These are phyloP conservation scores for Elanus axillaris DNA, from an alignment of 2,113 vertebrate genomes.

Conservation along the genomic window DNA sequence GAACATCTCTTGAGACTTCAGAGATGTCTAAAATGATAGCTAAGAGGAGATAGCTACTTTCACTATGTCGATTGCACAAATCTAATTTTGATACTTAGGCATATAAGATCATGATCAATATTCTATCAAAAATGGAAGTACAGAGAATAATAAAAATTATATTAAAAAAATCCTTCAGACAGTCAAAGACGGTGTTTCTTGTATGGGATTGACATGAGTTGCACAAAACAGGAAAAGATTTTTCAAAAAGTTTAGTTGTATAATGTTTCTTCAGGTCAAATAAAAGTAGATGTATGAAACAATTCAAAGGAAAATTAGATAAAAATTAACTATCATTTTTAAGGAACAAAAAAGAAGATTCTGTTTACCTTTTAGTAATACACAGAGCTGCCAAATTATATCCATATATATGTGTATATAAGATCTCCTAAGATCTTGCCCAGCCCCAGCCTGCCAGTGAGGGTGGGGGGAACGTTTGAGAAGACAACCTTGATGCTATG, in stretches of 20 bases:
- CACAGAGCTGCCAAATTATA: neutral
- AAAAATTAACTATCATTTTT: neutral
- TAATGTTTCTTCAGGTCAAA: neutral
- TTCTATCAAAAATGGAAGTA: neutral
- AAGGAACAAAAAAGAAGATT: neutral
- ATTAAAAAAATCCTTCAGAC: neutral
- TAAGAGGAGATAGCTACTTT: neutral
- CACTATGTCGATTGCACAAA: neutral
- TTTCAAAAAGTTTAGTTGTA: neutral
- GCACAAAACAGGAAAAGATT: neutral
- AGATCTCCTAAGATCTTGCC: no score
- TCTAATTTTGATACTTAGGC: neutral
- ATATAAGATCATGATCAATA: neutral
- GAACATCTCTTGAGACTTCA: neutral
- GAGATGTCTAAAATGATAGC: neutral
- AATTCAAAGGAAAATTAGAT: neutral
- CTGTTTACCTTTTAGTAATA: neutral
- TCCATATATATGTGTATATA: neutral
- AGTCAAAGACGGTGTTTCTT: neutral
- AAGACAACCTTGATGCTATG: no score
- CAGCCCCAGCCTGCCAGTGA: no score
- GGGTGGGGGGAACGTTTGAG: no score
- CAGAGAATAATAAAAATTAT: neutral
- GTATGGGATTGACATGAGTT: neutral
- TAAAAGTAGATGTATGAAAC: neutral